phyloP scores from a whole-genome alignment of 2,797 vertebrate genomes.

The Linurgus olivaceus region DNA sequence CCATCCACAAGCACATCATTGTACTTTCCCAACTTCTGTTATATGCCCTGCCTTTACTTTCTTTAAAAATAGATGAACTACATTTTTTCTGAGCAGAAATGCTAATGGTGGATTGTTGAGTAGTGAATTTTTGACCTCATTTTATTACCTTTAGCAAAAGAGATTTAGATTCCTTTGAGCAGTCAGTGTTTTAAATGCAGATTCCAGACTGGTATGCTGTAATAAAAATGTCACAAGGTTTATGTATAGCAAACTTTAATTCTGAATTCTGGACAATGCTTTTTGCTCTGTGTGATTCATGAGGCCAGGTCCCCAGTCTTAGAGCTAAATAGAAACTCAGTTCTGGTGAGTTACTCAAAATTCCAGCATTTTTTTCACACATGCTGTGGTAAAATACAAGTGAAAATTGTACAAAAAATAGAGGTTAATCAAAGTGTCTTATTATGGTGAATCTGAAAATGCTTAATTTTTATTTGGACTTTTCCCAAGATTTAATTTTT shows the following conservation, averaged over 20 bases:
- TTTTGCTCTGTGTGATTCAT: slow-evolving; percentile 1
- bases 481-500: background rate
- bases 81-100: background rate
- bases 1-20: background rate
- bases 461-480: background rate
- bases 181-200: slow-evolving; percentile 39
- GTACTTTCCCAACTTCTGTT: background rate
- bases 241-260: slow-evolving; percentile 19
- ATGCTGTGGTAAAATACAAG: background rate
- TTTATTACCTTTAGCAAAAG: slow-evolving; percentile 39
- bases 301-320: background rate
- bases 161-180: slow-evolving; percentile 48
- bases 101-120: background rate
- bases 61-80: background rate
- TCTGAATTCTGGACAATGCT: slow-evolving; percentile 15
- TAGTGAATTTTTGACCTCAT: slow-evolving; percentile 26
- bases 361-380: background rate
- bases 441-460: background rate
- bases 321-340: background rate
- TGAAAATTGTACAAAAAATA: background rate
- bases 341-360: background rate
- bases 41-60: background rate
- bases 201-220: background rate
- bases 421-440: background rate
- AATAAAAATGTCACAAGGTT: slow-evolving; percentile 34